A percentile compares a stretch with the other conserved stretches of the same genome.
These are phyloP conservation scores for Agapostemon virescens DNA, from an alignment of 2,888 invertebrate genomes.

Conservation along the genomic window DNA sequence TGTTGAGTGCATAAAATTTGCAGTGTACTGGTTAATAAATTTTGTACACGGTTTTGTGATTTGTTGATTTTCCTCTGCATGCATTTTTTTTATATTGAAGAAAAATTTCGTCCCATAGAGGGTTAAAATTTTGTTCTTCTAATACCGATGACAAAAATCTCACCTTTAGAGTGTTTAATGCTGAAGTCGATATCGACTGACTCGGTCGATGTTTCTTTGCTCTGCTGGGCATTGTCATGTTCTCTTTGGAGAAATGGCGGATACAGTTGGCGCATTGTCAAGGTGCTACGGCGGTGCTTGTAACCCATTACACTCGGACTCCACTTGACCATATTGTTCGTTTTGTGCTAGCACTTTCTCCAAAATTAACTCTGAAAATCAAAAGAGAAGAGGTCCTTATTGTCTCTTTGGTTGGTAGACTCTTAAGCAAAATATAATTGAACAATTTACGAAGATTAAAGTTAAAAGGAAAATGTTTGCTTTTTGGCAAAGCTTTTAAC, in stretches of 20 bases:
- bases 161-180: background rate
- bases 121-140: background rate
- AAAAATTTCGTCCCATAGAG: too few species aligned
- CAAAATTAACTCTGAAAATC: background rate
- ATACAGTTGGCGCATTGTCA: background rate
- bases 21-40: too few species aligned
- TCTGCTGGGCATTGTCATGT: background rate
- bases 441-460: background rate
- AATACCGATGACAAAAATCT: too few species aligned
- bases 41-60: too few species aligned
- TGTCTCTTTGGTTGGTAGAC: background rate
- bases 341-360: background rate
- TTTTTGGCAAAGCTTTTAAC: background rate
- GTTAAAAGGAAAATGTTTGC: background rate
- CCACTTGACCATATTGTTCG: background rate
- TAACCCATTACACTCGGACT: background rate
- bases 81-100: too few species aligned
- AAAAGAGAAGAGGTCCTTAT: too few species aligned
- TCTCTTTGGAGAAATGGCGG: slow-evolving; percentile 30
- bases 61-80: too few species aligned
- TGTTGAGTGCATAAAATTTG: too few species aligned
- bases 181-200: slow-evolving; percentile 8
- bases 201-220: background rate
- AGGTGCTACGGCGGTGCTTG: background rate
- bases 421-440: background rate